These are phyloP conservation scores for Calcarius lapponicus DNA, from an alignment of 2,797 vertebrate species.

Conservation along the genomic window DNA sequence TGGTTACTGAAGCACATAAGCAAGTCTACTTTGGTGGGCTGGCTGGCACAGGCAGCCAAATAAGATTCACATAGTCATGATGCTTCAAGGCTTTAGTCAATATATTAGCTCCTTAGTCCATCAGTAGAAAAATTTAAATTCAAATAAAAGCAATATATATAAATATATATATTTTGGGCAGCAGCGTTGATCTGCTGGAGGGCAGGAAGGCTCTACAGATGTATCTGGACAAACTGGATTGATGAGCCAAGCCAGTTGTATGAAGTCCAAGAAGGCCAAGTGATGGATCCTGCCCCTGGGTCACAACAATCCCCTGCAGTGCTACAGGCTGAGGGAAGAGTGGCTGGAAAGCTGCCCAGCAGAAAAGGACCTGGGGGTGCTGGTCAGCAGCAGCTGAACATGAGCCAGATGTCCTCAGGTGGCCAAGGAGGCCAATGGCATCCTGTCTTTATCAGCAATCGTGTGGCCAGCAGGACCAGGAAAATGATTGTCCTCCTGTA, in stretches of 20 bases:
- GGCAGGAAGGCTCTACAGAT: not conserved
- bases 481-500: accelerated
- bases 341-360: not conserved
- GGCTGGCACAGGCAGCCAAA: not conserved
- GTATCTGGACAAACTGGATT: not conserved
- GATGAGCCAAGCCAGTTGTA: not conserved
- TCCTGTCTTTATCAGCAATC: not conserved
- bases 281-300: not conserved
- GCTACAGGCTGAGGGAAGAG: no score
- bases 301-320: accelerated
- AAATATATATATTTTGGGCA: not conserved
- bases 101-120: not conserved
- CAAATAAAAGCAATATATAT: not conserved
- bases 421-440: not conserved
- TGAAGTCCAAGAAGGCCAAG: not conserved
- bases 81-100: not conserved
- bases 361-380: not conserved
- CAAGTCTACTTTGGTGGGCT: not conserved
- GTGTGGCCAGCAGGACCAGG: not conserved
- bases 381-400: accelerated
- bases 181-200: not conserved
- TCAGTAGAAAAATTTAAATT: not conserved
- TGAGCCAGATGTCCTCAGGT: not conserved
- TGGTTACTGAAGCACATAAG: not conserved
- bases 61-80: not conserved